A percentile compares a stretch with the other conserved stretches of the same genome.
phyloP scores from a whole-genome alignment of 2,888 invertebrate species.

The Hipparchia semele region DNA sequence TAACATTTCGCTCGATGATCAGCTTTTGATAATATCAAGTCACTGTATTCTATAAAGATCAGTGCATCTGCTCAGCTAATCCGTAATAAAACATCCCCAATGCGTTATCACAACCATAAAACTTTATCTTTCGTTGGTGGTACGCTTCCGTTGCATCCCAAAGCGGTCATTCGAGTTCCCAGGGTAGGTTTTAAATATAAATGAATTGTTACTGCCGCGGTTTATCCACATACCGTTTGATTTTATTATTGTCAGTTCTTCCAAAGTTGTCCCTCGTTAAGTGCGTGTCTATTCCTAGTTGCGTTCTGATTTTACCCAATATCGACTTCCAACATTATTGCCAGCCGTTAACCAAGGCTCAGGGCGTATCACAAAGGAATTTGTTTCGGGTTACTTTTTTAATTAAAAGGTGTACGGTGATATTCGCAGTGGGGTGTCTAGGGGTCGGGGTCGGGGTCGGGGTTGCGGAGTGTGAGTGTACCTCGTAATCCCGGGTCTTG shows the following conservation, averaged over 20 bases:
- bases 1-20: background rate
- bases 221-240: background rate
- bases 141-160: background rate
- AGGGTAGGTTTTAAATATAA: background rate
- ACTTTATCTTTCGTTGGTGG: background rate
- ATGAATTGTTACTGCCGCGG: background rate
- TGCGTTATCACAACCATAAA: background rate
- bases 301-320: background rate
- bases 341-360: background rate
- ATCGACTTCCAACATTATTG: background rate
- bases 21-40: background rate
- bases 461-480: conserved; percentile 69
- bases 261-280: background rate
- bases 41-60: background rate
- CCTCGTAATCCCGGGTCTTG: conserved; percentile 99
- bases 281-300: background rate
- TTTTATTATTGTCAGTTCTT: background rate
- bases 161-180: background rate
- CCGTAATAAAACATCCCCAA: background rate
- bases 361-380: conserved; percentile 8
- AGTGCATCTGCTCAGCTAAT: background rate
- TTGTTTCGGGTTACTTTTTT: background rate
- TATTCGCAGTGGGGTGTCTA: conserved; percentile 9
- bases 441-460: background rate
- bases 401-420: background rate